phyloP scores from a whole-genome alignment of 2,888 invertebrate genomes.

The Gasteruption jaculator region DNA sequence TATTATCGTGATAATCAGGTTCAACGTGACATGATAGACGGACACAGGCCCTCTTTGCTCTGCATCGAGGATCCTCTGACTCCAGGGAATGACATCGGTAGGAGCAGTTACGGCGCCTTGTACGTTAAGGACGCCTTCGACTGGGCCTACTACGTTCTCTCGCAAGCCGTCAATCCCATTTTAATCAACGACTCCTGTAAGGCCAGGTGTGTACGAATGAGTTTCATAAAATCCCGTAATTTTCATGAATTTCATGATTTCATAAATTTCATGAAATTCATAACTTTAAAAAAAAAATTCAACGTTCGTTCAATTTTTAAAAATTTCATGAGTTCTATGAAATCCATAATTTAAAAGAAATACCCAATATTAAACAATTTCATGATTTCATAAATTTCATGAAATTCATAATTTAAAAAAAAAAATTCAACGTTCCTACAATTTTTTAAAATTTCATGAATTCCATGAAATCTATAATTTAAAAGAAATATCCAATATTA shows the following conservation, averaged over 20 bases:
- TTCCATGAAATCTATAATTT: neutral
- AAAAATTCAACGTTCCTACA: neutral
- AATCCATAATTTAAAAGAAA: too few relatives aligned
- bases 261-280: neutral
- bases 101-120: conserved; percentile 92
- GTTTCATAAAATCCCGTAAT: neutral
- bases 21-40: conserved; percentile 90
- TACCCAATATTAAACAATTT: neutral
- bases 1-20: conserved; percentile 51
- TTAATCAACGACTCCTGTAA: conserved; percentile 55
- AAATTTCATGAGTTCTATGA: conserved; percentile 7
- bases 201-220: conserved; percentile 44
- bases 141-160: conserved; percentile 85
- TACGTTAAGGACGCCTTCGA: conserved; percentile 91
- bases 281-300: conserved; percentile 2
- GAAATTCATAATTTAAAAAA: neutral
- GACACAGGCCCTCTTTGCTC: conserved; percentile 87
- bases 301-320: neutral
- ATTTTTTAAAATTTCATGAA: conserved; percentile 7
- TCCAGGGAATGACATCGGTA: conserved; percentile 94
- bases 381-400: neutral
- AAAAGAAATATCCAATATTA: too few relatives aligned
- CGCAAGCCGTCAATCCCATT: conserved; percentile 66
- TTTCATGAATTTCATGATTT: neutral
- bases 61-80: conserved; percentile 98